Evolutionary conservation across 2,888 invertebrate species (phyloP).

Genomic region (Tetranychus piercei): DNA sequence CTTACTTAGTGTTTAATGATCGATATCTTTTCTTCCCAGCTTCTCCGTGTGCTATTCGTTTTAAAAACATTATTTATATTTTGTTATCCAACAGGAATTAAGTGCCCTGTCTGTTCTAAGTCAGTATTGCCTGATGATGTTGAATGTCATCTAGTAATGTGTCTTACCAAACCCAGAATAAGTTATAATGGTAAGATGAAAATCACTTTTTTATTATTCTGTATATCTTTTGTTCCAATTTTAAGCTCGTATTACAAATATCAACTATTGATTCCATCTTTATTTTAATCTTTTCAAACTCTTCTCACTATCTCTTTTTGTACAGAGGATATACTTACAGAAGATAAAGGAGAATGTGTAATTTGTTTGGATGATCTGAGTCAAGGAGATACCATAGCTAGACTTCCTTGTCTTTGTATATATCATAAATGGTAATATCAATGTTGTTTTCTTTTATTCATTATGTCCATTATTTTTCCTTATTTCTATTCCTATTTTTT

Average conservation of each 20-base stretch:
- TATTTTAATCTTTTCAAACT: constrained; percentile 5
- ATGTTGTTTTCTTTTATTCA: constrained; percentile 29
- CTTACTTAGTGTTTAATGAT: constrained; percentile 3
- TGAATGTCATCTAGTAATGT: constrained; percentile 97
- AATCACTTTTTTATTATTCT: constrained; percentile 34
- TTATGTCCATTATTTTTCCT: not conserved
- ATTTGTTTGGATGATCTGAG: constrained; percentile 93
- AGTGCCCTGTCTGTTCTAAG: constrained; percentile 97
- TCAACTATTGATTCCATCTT: not conserved
- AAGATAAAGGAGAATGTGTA: constrained; percentile 94
- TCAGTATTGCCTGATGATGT: constrained; percentile 94
- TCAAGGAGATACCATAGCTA: constrained; percentile 88
- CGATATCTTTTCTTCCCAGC: constrained; percentile 11
- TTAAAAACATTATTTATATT: too few species aligned
- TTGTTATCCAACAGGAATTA: constrained; percentile 47
- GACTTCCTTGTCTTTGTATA: constrained; percentile 96
- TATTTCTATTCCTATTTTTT: constrained; percentile 23
- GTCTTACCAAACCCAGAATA: constrained; percentile 94
- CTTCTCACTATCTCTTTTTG: constrained; percentile 37
- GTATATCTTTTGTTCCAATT: constrained; percentile 29
- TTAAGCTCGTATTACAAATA: not conserved
- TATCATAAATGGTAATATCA: constrained; percentile 74
- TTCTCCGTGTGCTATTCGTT: not conserved
- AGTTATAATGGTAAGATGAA: constrained; percentile 63
- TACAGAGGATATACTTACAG: constrained; percentile 67